A percentile compares a stretch with the other conserved stretches of the same genome.
Evolutionary conservation across 2,888 invertebrate species (phyloP).

Genomic region (Eupeodes luniger): DNA sequence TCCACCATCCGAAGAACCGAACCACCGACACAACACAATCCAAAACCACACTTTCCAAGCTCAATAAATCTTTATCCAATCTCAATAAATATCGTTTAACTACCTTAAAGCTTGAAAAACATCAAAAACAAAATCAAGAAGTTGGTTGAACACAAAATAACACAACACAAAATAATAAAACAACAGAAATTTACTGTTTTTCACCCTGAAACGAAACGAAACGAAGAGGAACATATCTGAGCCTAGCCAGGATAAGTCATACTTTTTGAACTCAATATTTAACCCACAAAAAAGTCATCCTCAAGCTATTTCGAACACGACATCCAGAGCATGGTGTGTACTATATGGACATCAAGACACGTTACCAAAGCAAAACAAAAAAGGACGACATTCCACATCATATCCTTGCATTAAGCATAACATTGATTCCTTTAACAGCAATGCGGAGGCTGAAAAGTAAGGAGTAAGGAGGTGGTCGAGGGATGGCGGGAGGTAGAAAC

Average conservation of each 20-base stretch:
- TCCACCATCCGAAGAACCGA: background rate
- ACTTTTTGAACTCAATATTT: conserved; percentile 51
- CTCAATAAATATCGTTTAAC: conserved; percentile 72
- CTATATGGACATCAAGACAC: conserved; percentile 20
- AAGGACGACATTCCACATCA: conserved; percentile 74
- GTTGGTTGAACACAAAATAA: background rate
- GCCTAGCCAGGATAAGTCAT: conserved; percentile 36
- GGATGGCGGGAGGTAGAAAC: background rate
- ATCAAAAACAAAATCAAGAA: conserved; percentile 8
- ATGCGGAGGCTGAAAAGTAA: background rate
- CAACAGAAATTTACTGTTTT: background rate
- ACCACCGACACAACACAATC: too few relatives aligned
- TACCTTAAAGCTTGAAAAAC: conserved; percentile 14
- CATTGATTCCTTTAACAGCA: conserved; percentile 61
- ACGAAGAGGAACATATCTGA: conserved; percentile 53
- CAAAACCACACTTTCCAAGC: conserved; percentile 27
- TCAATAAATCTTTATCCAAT: conserved; percentile 71
- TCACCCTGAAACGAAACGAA: conserved; percentile 43
- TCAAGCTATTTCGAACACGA: background rate
- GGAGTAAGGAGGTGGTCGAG: too few relatives aligned
- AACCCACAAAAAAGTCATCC: conserved; percentile 53
- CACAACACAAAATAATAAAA: background rate
- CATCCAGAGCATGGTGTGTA: conserved; percentile 3
- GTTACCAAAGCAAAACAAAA: conserved; percentile 28
- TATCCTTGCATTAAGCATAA: conserved; percentile 73